Base-by-base conservation (phyloP, 2,113 vertebrate species). In the Sorex araneus region DNA sequence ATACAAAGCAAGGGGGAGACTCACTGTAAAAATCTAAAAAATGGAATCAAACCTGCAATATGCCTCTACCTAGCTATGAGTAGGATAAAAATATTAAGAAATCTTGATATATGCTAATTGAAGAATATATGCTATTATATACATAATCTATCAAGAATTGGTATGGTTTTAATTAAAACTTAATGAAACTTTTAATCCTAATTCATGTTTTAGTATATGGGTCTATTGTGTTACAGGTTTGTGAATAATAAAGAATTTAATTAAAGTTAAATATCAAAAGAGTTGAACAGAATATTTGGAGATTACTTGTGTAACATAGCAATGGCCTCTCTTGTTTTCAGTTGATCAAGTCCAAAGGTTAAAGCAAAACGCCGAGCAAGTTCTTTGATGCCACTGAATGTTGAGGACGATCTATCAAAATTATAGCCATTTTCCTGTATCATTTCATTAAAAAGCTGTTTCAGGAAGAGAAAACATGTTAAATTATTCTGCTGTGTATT, bases 251-350 rank as follows among this genome's bases (percentile, higher is more conserved):
- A 94, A 91, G 11, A 45, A 4, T 27, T 81, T 70, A 18, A 89
- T 50, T 60, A 3, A 45, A 88, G 74, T 32, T 87, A 95, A 70
- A 63, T 87, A 91, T 27, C 11, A 40, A 40, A 34, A 75, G 18
- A 70, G n/a, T 25, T 93, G 50, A 94, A 92, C 92, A 34, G 95
- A 79, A 95, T 95, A 95, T 94, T 77, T 94, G 94, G 75, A 89
- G 87, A 98, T 98, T 99, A 99, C 99, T 99, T 99, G 98, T 99
- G 99, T 87, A 99, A 98, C 99, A 99, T 99, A 76, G 99, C 99
- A 89, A 99, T 99, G 97, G 99, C 99, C 96, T 99, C 99, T 98
- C 99, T 98, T 91, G 99, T 99, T 98, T 99, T 99, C 94, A 99
- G 94, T 64, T 99, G 99, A 98, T 99, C 99, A 27, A 99, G 98